Evolutionary conservation across 1,140 invertebrate genomes (phyloP).

Genomic region (Heliothis virescens): DNA sequence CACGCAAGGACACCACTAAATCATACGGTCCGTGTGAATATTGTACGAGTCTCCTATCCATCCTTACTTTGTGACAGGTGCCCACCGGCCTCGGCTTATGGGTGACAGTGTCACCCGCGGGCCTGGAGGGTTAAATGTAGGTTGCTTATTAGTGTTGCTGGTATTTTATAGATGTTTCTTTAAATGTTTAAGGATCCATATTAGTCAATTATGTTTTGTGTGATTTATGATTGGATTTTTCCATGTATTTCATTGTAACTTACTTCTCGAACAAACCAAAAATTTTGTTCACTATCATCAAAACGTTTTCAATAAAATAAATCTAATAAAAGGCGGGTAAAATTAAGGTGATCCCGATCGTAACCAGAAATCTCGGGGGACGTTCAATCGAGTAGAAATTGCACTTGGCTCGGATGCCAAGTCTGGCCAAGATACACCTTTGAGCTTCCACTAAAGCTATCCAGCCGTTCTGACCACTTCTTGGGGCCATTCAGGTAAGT

Average conservation of each 20-base stretch:
- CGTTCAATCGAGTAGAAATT: constrained; percentile 28
- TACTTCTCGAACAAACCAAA: too few relatives aligned
- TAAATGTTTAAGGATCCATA: too few relatives aligned
- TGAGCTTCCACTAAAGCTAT: constrained; percentile 9
- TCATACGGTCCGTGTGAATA: background rate
- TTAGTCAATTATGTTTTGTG: too few relatives aligned
- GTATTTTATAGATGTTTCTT: background rate
- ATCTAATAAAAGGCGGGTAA: too few relatives aligned
- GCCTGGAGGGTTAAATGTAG: background rate
- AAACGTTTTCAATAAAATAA: too few relatives aligned
- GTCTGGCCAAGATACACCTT: constrained; percentile 20
- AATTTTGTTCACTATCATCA: too few relatives aligned
- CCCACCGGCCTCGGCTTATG: background rate
- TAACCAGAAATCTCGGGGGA: background rate
- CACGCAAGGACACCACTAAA: background rate
- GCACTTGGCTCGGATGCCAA: constrained; percentile 29
- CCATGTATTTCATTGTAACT: too few relatives aligned
- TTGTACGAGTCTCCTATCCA: constrained; percentile 7
- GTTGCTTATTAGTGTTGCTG: background rate
- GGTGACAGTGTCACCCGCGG: background rate
- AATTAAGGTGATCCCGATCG: constrained; percentile 28
- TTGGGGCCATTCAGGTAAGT: constrained; percentile 12
- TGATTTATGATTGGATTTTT: too few relatives aligned
- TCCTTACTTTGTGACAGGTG: constrained; percentile 1
- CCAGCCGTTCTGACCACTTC: constrained; percentile 17